Percentiles rank a stretch among this genome's conserved stretches.
phyloP scores from a whole-genome alignment of 2,888 invertebrate species.

The Aquatica leii region DNA sequence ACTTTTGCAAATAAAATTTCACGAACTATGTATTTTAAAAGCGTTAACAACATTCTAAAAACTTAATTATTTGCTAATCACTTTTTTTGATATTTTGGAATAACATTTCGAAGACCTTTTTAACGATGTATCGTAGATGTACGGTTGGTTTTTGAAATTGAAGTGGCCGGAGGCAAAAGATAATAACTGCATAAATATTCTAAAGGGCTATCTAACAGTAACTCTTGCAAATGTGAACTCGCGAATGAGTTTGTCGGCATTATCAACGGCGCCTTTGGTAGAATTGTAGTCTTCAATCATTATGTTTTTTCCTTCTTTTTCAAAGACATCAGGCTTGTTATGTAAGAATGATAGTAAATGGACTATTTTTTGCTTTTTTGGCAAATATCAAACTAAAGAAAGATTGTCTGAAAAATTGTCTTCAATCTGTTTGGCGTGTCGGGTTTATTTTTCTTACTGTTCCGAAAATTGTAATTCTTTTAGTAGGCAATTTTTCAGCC shows the following conservation, averaged over 20 bases:
- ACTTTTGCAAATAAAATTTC: too few relatives aligned
- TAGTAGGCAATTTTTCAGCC: slow-evolving; percentile 2
- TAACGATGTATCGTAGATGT: too few relatives aligned
- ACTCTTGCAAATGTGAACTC: too few relatives aligned
- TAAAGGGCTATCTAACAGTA: not conserved
- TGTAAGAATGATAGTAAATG: too few relatives aligned
- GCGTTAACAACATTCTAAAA: too few relatives aligned
- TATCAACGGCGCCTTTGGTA: not conserved
- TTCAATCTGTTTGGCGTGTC: not conserved
- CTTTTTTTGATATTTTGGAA: too few relatives aligned
- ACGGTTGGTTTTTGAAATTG: too few relatives aligned
- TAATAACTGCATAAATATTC: not conserved
- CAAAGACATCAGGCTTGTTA: not conserved
- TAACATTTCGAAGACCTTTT: too few relatives aligned
- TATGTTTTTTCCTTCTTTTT: not conserved
- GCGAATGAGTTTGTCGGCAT: not conserved
- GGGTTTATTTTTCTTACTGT: not conserved
- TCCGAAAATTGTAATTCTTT: not conserved
- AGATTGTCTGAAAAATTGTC: not conserved
- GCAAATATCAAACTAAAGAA: not conserved
- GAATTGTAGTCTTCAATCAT: not conserved
- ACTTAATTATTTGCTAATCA: too few relatives aligned
- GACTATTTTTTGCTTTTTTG: not conserved
- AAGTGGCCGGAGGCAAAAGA: too few relatives aligned
- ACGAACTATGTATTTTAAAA: too few relatives aligned